Evolutionary conservation across 2,888 invertebrate species (phyloP).

Genomic region (Hypselothyrea guttata): DNA sequence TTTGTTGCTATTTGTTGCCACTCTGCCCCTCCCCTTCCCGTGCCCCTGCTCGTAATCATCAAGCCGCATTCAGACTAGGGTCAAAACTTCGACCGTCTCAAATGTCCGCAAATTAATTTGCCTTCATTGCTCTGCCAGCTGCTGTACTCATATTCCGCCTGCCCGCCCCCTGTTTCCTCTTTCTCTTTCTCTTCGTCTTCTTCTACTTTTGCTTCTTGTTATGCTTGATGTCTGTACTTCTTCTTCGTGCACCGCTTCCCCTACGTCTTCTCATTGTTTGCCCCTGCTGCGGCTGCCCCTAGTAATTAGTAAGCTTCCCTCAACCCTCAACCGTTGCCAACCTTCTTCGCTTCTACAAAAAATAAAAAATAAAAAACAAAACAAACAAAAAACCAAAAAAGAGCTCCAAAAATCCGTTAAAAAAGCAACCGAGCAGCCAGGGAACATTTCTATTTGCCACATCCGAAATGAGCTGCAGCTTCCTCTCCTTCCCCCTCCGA

Average conservation of each 20-base stretch:
- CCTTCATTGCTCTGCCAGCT: constrained; percentile 34
- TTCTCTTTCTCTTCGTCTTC: background rate
- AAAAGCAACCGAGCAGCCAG: too few relatives aligned
- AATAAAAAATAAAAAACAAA: too few relatives aligned
- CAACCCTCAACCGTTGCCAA: too few relatives aligned
- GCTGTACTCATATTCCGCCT: constrained; percentile 4
- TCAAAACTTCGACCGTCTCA: constrained; percentile 50
- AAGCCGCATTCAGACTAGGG: constrained; percentile 30
- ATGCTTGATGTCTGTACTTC: background rate
- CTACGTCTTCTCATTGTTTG: constrained; percentile 2
- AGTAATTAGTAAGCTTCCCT: constrained; percentile 15
- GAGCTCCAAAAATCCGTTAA: too few relatives aligned
- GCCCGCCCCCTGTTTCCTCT: background rate
- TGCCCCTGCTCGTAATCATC: constrained; percentile 33
- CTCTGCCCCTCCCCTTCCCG: constrained; percentile 19
- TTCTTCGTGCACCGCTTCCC: background rate
- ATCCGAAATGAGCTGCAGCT: background rate
- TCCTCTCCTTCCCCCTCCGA: too few relatives aligned
- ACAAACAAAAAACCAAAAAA: too few relatives aligned
- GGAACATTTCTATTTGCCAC: too few relatives aligned
- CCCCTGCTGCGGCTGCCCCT: constrained; percentile 13
- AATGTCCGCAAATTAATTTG: constrained; percentile 59
- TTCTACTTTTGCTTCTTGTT: background rate
- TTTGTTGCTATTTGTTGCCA: too few relatives aligned
- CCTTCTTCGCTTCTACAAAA: too few relatives aligned